phyloP scores from a whole-genome alignment of 2,113 vertebrate genomes.

The Trematocara macrostoma region DNA sequence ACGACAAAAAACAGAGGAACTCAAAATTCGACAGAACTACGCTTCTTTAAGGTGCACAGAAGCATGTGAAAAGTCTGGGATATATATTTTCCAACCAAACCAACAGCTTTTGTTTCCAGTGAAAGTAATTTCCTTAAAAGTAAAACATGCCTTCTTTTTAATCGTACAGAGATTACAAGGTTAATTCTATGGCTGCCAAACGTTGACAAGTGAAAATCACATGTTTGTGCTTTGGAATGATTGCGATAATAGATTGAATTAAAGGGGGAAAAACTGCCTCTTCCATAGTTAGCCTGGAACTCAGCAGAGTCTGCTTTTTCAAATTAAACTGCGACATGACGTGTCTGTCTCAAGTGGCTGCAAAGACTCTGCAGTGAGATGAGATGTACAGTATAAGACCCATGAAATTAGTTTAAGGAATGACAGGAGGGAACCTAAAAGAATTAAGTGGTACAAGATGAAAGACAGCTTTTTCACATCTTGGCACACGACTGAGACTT shows the following conservation, averaged over 20 bases:
- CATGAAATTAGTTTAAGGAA: slow-evolving; percentile 12
- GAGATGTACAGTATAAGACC: slow-evolving; percentile 13
- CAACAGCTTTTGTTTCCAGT: background rate
- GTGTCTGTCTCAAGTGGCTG: background rate
- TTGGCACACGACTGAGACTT: slow-evolving; percentile 38
- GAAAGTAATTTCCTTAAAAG: background rate
- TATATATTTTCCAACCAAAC: background rate
- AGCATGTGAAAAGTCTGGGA: background rate
- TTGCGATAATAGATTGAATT: slow-evolving; percentile 35
- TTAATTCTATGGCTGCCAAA: slow-evolving; percentile 17
- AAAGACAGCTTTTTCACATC: background rate
- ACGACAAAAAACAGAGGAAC: background rate
- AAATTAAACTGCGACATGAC: slow-evolving; percentile 25
- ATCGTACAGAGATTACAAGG: background rate
- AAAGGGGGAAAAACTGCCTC: background rate
- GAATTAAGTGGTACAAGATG: background rate
- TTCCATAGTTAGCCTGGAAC: background rate
- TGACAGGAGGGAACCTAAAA: background rate
- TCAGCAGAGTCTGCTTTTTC: background rate
- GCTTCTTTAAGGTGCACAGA: background rate
- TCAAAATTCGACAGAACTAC: background rate
- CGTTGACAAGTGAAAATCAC: slow-evolving; percentile 23
- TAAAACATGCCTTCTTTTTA: slow-evolving; percentile 12
- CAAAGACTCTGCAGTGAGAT: background rate
- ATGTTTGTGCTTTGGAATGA: slow-evolving; percentile 24